phyloP scores from a whole-genome alignment of 2,888 invertebrate genomes.

The Pedicia rivosa region DNA sequence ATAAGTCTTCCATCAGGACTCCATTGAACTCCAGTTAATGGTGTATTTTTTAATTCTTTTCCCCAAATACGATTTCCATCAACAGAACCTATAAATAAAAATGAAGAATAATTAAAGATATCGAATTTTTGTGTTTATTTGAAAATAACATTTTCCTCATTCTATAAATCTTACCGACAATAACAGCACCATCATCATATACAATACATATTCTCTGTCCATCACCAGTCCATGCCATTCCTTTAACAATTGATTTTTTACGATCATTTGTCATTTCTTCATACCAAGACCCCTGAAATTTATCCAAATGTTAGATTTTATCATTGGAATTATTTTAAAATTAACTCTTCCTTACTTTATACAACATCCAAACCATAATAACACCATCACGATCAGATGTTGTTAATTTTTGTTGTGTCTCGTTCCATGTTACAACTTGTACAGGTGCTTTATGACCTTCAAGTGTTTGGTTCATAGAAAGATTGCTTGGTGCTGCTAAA shows the following conservation, averaged over 20 bases:
- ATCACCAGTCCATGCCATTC: constrained; percentile 97
- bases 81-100: constrained; percentile 78
- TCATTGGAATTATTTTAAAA: no score
- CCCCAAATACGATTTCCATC: constrained; percentile 98
- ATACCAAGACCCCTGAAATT: constrained; percentile 91
- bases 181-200: constrained; percentile 78
- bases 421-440: constrained; percentile 93
- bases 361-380: constrained; percentile 98
- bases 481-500: constrained; percentile 58
- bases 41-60: constrained; percentile 81
- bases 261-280: constrained; percentile 99
- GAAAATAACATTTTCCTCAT: constrained; percentile 1
- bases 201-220: constrained; percentile 97
- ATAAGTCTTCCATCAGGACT: constrained; percentile 85
- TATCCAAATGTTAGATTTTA: no score
- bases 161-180: constrained; percentile 18
- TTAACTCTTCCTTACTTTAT: no score
- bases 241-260: constrained; percentile 90
- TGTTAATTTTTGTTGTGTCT: constrained; percentile 87
- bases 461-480: constrained; percentile 92
- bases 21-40: constrained; percentile 83
- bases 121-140: constrained; percentile 41
- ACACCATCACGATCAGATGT: constrained; percentile 94
- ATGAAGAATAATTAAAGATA: no score
- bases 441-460: constrained; percentile 89